Conservation (phyloP, 2,888 invertebrate genomes). For the Drosophila imparisetae region DNA sequence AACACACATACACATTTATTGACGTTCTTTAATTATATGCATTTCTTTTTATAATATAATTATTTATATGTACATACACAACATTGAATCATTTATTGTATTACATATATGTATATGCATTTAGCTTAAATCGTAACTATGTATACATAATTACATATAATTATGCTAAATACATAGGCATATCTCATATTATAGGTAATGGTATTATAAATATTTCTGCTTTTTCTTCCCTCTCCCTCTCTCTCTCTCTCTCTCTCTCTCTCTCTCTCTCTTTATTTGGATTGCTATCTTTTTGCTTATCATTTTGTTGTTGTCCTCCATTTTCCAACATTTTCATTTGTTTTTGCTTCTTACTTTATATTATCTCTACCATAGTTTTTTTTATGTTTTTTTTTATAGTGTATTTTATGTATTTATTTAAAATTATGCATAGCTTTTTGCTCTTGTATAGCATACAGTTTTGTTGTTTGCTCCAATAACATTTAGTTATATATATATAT, state of each 20-base stretch:
- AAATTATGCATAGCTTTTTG: conserved; percentile 61
- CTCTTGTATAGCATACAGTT: conserved; percentile 58
- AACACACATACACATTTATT: conserved; percentile 65
- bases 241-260: conserved; percentile 17
- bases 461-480: conserved; percentile 71
- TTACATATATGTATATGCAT: conserved; percentile 53
- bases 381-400: conserved; percentile 27
- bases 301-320: conserved; percentile 31
- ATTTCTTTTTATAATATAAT: conserved; percentile 39
- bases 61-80: conserved; percentile 79
- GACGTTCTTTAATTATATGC: conserved; percentile 63
- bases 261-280: not conserved
- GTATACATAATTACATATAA: conserved; percentile 75
- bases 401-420: conserved; percentile 38
- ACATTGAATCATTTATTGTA: conserved; percentile 76
- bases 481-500: conserved; percentile 49
- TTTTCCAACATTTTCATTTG: conserved; percentile 54
- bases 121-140: conserved; percentile 70
- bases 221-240: conserved; percentile 15
- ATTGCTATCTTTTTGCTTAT: conserved; percentile 12
- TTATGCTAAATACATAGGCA: conserved; percentile 67
- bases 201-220: conserved; percentile 45
- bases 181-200: conserved; percentile 51
- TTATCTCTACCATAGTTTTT: conserved; percentile 27
- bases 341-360: conserved; percentile 27